Evolutionary conservation across 2,888 invertebrate species (phyloP).

Genomic region (Ypsolopha scabrella): DNA sequence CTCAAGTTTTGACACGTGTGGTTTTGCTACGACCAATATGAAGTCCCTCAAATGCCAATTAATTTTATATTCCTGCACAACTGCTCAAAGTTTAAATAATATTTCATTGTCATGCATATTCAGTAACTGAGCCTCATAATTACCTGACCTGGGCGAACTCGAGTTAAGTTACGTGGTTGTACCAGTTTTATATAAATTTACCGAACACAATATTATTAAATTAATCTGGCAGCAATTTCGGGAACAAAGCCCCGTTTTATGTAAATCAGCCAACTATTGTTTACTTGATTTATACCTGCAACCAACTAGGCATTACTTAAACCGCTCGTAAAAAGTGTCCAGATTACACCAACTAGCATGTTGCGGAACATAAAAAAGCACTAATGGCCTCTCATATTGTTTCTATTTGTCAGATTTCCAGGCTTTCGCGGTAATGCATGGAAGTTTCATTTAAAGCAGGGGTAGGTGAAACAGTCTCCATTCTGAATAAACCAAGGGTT

Average conservation of each 20-base stretch:
- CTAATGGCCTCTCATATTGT: constrained; percentile 33
- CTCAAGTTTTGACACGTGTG: too few species aligned
- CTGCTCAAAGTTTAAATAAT: too few species aligned
- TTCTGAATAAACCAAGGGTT: neutral
- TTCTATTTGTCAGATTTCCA: constrained; percentile 15
- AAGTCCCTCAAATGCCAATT: too few species aligned
- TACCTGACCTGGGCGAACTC: too few species aligned
- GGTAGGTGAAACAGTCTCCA: neutral
- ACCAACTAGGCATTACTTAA: constrained; percentile 35
- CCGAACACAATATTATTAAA: constrained; percentile 31
- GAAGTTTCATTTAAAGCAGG: neutral
- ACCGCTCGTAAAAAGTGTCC: constrained; percentile 16
- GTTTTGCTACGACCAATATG: too few species aligned
- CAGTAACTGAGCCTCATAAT: too few species aligned
- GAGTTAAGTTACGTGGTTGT: neutral
- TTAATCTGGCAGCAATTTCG: constrained; percentile 39
- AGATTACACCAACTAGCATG: constrained; percentile 19
- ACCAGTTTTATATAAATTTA: constrained; percentile 21
- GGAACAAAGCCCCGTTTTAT: constrained; percentile 29
- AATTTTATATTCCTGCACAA: too few species aligned
- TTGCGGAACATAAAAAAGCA: constrained; percentile 33
- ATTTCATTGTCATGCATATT: too few species aligned
- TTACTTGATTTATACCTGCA: constrained; percentile 30
- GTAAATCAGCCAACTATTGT: constrained; percentile 42
- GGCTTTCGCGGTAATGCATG: neutral